phyloP scores from a whole-genome alignment of 2,113 vertebrate species.

The Pan troglodytes region NHGRI_mPanTro3-v2.1_pri NC_086015.1:116355001-116355500 shows the following conservation, averaged over 20 bases:
- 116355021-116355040: not conserved
- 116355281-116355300: not conserved
- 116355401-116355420: not conserved
- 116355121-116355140: not conserved
- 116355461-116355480: not conserved
- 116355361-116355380: not conserved
- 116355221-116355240: not conserved
- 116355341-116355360: not conserved
- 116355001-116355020: not conserved
- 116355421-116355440: not conserved
- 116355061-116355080: conserved; percentile 9
- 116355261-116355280: not conserved
- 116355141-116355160: not conserved
- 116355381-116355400: conserved; percentile 23
- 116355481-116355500: not conserved
- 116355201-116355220: not conserved
- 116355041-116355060: not conserved
- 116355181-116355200: not conserved
- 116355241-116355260: not conserved
- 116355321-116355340: not conserved
- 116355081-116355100: not conserved
- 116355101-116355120: not conserved
- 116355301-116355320: not conserved
- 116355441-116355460: not conserved
- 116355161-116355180: not conserved